These are phyloP conservation scores for Lasioglossum lativentre DNA, from an alignment of 2,888 invertebrate genomes.

Conservation along the genomic window DNA sequence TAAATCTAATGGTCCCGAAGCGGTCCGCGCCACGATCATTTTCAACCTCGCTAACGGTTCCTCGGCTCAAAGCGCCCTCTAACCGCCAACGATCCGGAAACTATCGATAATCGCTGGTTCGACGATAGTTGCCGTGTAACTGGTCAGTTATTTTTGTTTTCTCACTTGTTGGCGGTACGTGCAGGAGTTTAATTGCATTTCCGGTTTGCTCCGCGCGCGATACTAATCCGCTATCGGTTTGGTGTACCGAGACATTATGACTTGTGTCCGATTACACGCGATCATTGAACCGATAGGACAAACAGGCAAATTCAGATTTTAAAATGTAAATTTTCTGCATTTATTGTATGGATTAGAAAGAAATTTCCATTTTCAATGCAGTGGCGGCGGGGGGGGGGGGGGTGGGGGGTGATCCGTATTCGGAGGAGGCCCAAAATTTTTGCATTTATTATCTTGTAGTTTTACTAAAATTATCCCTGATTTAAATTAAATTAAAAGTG, in stretches of 20 bases:
- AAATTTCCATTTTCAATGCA: no score
- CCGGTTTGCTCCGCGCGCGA: neutral
- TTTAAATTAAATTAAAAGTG: no score
- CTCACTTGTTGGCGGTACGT: neutral
- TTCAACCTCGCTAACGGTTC: constrained; percentile 45
- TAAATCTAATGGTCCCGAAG: constrained; percentile 27
- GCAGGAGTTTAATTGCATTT: neutral
- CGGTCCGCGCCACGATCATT: neutral
- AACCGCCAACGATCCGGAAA: constrained; percentile 38
- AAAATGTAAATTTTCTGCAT: no score
- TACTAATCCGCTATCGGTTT: neutral
- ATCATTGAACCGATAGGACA: neutral
- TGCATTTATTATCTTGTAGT: no score
- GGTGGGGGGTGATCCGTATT: no score
- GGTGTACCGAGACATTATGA: neutral
- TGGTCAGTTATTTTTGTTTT: constrained; percentile 3
- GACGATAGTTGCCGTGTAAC: constrained; percentile 4
- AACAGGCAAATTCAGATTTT: no score
- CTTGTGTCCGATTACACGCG: neutral
- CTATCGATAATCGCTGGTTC: constrained; percentile 35
- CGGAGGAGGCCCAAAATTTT: no score
- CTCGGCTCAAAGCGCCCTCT: neutral
- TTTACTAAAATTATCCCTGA: no score
- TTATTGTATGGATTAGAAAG: no score
- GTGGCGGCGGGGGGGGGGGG: no score